Base-by-base conservation (phyloP, 2,797 vertebrate genomes). In the Telmatherina bonti region DNA sequence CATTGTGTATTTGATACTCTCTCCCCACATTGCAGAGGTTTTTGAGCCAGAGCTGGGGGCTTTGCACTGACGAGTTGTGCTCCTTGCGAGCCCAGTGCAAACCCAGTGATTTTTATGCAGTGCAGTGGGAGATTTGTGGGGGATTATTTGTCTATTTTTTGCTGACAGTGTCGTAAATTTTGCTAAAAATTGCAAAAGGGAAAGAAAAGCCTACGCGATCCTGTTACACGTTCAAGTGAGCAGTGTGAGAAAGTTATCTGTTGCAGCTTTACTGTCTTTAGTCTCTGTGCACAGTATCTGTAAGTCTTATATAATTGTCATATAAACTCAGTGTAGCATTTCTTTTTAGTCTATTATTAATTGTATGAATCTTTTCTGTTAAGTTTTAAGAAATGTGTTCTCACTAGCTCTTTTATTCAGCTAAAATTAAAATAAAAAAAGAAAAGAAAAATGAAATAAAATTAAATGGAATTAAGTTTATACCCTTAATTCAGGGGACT, bases 61-160 rank as follows among this genome's bases (percentile, higher is more conserved):
- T 77, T 64, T 70, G 68, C 22, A 29, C 72, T 22, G 68, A 70
- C 72, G 16, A 61, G 55, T 67, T 63, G 30, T 49, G 49, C 73
- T 86, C 58, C 51, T 24, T 33, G 58, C 77, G 22, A 70, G 69
- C 72, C 76, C 76, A 82, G 52, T 4, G 33, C 66, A 70, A 58
- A 74, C 69, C 26, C 6, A 49, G 79, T 67, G 58, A 74, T 29
- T 78, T 49, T 85, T 64, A 67, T 82, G 13, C n/a, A 47, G 77
- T 20, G 68, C 47, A 1, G 61, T 53, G 65, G 60, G 76, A 84
- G 82, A 84, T 75, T 84, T 82, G 75, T 70, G 72, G 67, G 68
- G 80, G 84, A 84, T 86, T 86, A 88, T 85, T 83, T 86, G 82
- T 84, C 82, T 49, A 78, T 69, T 33, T 56, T 82, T 72, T 74